Percentiles rank a stretch among this genome's conserved stretches.
Conservation (phyloP, 2,797 vertebrate species). For the Falco naumanni region DNA sequence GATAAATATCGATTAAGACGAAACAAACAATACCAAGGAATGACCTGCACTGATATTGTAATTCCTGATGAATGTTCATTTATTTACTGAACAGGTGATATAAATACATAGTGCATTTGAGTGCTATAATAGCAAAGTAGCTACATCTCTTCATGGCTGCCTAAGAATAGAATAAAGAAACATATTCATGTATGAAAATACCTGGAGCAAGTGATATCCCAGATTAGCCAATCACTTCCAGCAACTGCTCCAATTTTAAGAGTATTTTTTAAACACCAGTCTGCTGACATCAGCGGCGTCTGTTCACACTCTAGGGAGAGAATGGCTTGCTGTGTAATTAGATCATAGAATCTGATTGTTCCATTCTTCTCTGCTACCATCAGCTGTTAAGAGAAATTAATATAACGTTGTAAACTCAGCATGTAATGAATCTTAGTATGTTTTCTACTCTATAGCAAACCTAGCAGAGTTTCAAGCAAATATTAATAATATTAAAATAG, state of each 20-base stretch:
- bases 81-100: neutral
- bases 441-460: neutral
- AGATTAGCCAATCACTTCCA: slow-evolving; percentile 94
- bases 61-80: neutral
- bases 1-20: neutral
- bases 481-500: neutral
- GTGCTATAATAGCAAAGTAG: neutral
- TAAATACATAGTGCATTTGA: neutral
- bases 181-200: slow-evolving; percentile 48
- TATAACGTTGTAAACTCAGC: neutral
- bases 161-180: neutral
- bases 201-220: slow-evolving; percentile 96
- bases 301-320: slow-evolving; percentile 93
- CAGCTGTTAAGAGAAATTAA: slow-evolving; percentile 78
- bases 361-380: slow-evolving; percentile 98
- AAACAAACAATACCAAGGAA: neutral
- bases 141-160: neutral
- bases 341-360: slow-evolving; percentile 93
- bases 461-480: neutral
- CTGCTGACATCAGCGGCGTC: slow-evolving; percentile 91
- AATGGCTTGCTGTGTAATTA: slow-evolving; percentile 92
- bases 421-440: neutral
- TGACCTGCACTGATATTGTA: neutral
- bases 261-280: slow-evolving; percentile 95
- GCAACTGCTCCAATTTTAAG: slow-evolving; percentile 94